Conservation (phyloP, 30 jellyfish, hydroid and myxozoan genomes). For the Cassiopea xamachana region DNA sequence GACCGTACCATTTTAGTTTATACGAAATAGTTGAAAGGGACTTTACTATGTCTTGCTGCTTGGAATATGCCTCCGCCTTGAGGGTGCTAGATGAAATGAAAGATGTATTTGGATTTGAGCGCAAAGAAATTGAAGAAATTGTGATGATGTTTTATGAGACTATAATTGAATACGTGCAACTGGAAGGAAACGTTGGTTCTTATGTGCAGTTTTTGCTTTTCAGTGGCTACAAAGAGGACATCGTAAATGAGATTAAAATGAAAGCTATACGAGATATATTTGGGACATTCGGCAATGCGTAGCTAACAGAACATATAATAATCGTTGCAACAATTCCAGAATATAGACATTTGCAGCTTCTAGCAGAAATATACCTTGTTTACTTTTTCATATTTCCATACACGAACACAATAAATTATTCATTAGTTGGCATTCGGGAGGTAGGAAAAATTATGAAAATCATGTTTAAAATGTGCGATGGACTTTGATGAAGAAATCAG, state of each 20-base stretch:
- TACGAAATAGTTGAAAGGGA: background rate
- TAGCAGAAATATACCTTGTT: no score
- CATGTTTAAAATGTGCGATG: no score
- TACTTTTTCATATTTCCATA: no score
- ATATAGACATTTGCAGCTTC: no score
- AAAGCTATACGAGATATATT: background rate
- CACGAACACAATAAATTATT: no score
- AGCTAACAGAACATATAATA: background rate
- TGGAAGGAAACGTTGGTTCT: background rate
- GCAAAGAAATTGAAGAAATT: conserved; percentile 6
- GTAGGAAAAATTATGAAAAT: no score
- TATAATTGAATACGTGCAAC: background rate
- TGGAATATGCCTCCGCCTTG: conserved; percentile 43
- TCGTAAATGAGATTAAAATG: conserved; percentile 16
- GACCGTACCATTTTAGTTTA: conserved; percentile 34
- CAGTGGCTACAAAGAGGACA: conserved; percentile 29
- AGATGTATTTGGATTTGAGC: background rate
- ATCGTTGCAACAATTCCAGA: background rate
- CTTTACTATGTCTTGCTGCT: background rate
- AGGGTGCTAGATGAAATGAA: conserved; percentile 3
- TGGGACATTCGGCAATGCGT: background rate
- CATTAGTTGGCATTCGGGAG: no score
- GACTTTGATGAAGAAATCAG: no score
- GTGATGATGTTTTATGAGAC: conserved; percentile 3
- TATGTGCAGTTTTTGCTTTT: conserved; percentile 15